Evolutionary conservation across 1,140 invertebrate genomes (phyloP).

Genomic region (Conopomorpha cramerella): DNA sequence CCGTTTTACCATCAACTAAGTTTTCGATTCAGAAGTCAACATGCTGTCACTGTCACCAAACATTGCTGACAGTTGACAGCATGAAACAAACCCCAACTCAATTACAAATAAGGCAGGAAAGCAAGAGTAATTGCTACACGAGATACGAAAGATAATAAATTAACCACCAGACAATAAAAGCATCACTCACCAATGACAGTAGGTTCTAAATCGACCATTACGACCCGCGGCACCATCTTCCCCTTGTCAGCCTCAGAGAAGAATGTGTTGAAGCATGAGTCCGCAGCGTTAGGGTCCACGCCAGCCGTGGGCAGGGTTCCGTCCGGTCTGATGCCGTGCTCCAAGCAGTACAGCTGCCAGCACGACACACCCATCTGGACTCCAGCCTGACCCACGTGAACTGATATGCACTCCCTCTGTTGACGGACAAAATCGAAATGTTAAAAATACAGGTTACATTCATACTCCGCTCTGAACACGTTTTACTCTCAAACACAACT

Average conservation of each 20-base stretch:
- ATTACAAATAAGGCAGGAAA: too few species aligned
- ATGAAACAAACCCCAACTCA: too few species aligned
- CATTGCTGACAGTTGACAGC: too few species aligned
- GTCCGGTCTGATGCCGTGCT: slow-evolving; percentile 79
- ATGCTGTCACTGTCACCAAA: too few species aligned
- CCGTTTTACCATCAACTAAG: too few species aligned
- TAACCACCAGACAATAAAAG: too few species aligned
- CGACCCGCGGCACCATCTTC: slow-evolving; percentile 76
- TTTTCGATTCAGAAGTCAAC: too few species aligned
- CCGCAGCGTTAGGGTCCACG: slow-evolving; percentile 22
- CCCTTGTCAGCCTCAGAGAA: slow-evolving; percentile 67
- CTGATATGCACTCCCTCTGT: slow-evolving; percentile 74
- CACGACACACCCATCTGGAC: slow-evolving; percentile 86
- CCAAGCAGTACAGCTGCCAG: slow-evolving; percentile 83
- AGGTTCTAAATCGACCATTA: slow-evolving; percentile 82
- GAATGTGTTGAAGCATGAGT: slow-evolving; percentile 63
- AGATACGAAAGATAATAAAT: too few species aligned
- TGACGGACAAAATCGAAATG: slow-evolving; percentile 12
- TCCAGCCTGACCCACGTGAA: slow-evolving; percentile 85
- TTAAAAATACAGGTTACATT: too few species aligned
- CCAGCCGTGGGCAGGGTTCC: slow-evolving; percentile 62
- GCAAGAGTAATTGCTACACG: too few species aligned
- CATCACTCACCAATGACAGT: slow-evolving; percentile 64
- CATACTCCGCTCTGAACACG: too few species aligned
- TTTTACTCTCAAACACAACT: too few species aligned